These are phyloP conservation scores for Cyrtodaria siliqua DNA, from an alignment of 2,888 invertebrate species.

Conservation along the genomic window DNA sequence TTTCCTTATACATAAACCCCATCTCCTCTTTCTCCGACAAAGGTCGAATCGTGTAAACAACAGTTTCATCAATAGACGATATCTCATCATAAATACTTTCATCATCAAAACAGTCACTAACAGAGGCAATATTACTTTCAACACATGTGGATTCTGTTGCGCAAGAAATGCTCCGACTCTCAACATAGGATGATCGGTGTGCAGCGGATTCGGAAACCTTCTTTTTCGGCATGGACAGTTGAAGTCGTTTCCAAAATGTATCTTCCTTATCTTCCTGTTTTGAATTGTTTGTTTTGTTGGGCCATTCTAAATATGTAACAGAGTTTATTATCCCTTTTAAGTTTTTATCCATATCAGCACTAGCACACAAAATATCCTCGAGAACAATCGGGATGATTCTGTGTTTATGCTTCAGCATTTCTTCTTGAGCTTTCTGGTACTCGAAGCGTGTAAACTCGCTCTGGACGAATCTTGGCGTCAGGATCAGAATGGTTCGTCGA, in stretches of 20 bases:
- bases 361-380: slow-evolving; percentile 65
- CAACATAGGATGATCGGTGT: background rate
- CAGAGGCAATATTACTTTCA: too few species aligned
- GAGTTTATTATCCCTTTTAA: slow-evolving; percentile 71
- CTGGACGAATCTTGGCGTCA: slow-evolving; percentile 74
- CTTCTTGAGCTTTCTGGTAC: slow-evolving; percentile 78
- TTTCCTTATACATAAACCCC: too few species aligned
- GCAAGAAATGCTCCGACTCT: too few species aligned
- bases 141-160: too few species aligned
- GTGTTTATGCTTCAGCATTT: slow-evolving; percentile 78
- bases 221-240: slow-evolving; percentile 76
- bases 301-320: slow-evolving; percentile 77
- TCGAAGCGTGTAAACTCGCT: slow-evolving; percentile 78
- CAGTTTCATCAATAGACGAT: too few species aligned
- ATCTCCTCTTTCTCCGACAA: too few species aligned
- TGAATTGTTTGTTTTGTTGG: slow-evolving; percentile 33
- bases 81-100: too few species aligned
- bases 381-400: slow-evolving; percentile 77
- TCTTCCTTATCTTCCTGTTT: slow-evolving; percentile 49
- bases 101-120: too few species aligned
- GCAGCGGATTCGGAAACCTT: slow-evolving; percentile 24
- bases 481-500: slow-evolving; percentile 74
- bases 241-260: slow-evolving; percentile 76
- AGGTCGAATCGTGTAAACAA: too few species aligned
- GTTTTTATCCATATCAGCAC: slow-evolving; percentile 67